These are phyloP conservation scores for Spongilla lacustris DNA, from an alignment of 37 sponge, comb jelly and placozoan species.

Conservation along the genomic window DNA sequence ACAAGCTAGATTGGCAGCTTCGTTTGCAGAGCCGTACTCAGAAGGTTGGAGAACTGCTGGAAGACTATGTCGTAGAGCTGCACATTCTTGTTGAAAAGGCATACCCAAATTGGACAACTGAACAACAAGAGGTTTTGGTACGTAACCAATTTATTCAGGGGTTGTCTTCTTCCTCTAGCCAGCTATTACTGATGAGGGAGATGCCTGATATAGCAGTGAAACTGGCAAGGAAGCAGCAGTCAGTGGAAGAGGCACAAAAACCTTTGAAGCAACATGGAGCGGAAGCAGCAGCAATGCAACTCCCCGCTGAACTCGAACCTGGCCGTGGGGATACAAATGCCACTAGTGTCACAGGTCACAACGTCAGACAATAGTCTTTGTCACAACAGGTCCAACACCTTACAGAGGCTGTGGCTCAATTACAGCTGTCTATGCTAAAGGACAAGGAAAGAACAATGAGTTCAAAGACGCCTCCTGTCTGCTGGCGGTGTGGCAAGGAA, in stretches of 20 bases:
- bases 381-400: too few species aligned
- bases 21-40: too few species aligned
- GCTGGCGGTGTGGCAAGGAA: too few species aligned
- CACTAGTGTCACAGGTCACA: not conserved
- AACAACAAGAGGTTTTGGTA: not conserved
- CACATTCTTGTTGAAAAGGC: not conserved
- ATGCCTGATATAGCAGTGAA: conserved; percentile 11
- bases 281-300: not conserved
- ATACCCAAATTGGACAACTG: not conserved
- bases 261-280: not conserved
- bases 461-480: too few species aligned
- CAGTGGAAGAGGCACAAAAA: conserved; percentile 22
- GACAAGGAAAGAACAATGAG: too few species aligned
- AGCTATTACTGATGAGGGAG: conserved; percentile 20
- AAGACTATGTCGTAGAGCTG: conserved; percentile 3
- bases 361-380: too few species aligned
- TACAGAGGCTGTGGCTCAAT: too few species aligned
- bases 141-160: conserved; percentile 25
- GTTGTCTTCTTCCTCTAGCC: conserved; percentile 1
- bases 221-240: not conserved
- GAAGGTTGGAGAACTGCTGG: not conserved
- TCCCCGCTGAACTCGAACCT: not conserved
- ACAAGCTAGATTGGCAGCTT: too few species aligned
- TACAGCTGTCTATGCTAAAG: too few species aligned
- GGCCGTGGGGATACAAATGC: not conserved